These are phyloP conservation scores for Drosophila azteca DNA, from an alignment of 1,140 invertebrate species.

Conservation along the genomic window DNA sequence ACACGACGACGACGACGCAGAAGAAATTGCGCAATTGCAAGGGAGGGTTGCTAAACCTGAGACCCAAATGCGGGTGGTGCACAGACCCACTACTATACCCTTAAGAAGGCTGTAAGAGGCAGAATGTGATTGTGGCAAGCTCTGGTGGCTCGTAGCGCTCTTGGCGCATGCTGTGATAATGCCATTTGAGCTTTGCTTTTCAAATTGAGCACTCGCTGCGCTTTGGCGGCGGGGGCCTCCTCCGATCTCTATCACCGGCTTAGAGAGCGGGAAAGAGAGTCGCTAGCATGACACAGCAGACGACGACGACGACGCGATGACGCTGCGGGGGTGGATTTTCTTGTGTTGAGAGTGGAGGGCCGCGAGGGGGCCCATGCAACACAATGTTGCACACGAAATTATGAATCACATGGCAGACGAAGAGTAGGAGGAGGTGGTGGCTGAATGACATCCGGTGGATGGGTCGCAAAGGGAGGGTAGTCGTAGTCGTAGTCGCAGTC, in stretches of 20 bases:
- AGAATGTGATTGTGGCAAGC: conserved; percentile 7
- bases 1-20: conserved; percentile 45
- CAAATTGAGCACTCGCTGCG: conserved; percentile 78
- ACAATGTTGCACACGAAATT: conserved; percentile 65
- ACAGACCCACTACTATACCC: background rate
- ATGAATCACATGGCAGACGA: conserved; percentile 65
- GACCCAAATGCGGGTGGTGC: conserved; percentile 66
- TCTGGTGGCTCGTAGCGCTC: background rate
- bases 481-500: background rate
- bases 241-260: conserved; percentile 46
- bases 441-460: conserved; percentile 66
- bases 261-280: conserved; percentile 11
- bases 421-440: background rate
- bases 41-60: conserved; percentile 67
- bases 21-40: conserved; percentile 66
- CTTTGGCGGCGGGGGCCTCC: conserved; percentile 35
- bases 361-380: conserved; percentile 40
- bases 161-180: conserved; percentile 78
- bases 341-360: background rate
- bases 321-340: conserved; percentile 63
- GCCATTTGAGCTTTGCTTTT: conserved; percentile 76
- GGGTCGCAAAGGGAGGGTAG: background rate
- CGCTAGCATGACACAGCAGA: conserved; percentile 36
- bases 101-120: background rate
- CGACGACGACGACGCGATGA: conserved; percentile 10